Conservation (phyloP, 2,888 invertebrate species). For the Byasa hedistus region DNA sequence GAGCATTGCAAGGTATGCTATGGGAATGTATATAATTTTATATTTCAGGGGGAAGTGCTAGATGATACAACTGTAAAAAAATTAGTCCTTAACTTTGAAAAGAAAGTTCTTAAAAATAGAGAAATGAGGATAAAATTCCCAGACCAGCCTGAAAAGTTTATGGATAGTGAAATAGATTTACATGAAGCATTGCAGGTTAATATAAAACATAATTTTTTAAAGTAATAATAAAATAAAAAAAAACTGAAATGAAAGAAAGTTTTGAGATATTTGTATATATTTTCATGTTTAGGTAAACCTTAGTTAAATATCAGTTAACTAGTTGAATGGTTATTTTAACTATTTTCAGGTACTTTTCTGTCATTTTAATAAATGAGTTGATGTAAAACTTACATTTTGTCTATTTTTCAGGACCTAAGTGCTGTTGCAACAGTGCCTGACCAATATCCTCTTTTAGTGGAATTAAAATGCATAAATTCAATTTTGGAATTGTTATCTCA, state of each 20-base stretch:
- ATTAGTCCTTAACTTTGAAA: slow-evolving; percentile 95
- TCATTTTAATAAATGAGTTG: neutral
- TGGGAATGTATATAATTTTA: neutral
- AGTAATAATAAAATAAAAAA: too few species aligned
- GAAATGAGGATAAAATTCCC: slow-evolving; percentile 99
- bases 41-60: slow-evolving; percentile 86
- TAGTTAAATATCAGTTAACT: too few species aligned
- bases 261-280: too few species aligned
- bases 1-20: neutral
- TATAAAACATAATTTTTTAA: neutral
- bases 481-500: slow-evolving; percentile 95
- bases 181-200: slow-evolving; percentile 90
- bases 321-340: too few species aligned
- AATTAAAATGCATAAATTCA: slow-evolving; percentile 92
- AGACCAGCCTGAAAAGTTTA: slow-evolving; percentile 98
- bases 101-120: slow-evolving; percentile 94
- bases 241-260: too few species aligned
- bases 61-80: slow-evolving; percentile 94
- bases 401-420: slow-evolving; percentile 90
- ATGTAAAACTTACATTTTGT: neutral
- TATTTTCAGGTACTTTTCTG: too few species aligned
- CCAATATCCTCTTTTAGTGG: slow-evolving; percentile 94
- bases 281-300: too few species aligned
- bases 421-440: slow-evolving; percentile 97
- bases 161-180: slow-evolving; percentile 97